These are phyloP conservation scores for Antennarius maculatus DNA, from an alignment of 2,797 vertebrate species.

Conservation along the genomic window DNA sequence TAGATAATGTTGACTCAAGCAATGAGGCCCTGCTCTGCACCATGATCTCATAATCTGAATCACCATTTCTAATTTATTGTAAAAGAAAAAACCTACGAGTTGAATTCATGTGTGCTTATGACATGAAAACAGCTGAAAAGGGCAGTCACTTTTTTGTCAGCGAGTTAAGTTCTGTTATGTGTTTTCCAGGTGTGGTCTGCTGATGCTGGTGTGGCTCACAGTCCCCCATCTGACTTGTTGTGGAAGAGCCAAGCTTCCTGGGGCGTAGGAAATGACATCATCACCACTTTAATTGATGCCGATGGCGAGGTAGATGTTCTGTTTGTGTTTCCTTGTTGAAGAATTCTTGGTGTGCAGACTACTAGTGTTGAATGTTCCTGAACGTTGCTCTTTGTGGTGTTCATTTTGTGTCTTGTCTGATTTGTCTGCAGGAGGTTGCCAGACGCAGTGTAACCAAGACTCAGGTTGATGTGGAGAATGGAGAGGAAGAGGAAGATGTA, in stretches of 20 bases:
- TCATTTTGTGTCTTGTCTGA: neutral
- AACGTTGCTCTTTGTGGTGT: too few relatives aligned
- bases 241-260: constrained; percentile 96
- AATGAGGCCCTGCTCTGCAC: too few relatives aligned
- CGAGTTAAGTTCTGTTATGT: constrained; percentile 1
- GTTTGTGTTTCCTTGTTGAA: too few relatives aligned
- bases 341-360: neutral
- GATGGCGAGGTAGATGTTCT: constrained; percentile 87
- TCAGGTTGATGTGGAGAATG: constrained; percentile 84
- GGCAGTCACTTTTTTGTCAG: too few relatives aligned
- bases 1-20: too few relatives aligned
- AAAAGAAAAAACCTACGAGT: too few relatives aligned
- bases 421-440: constrained; percentile 88
- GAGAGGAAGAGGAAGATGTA: constrained; percentile 90
- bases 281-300: constrained; percentile 85
- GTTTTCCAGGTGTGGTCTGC: constrained; percentile 90
- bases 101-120: too few relatives aligned
- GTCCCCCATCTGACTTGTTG: constrained; percentile 90
- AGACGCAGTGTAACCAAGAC: constrained; percentile 85
- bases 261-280: constrained; percentile 86
- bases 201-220: constrained; percentile 88
- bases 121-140: too few relatives aligned
- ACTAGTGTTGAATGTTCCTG: neutral
- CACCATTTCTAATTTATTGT: too few relatives aligned
- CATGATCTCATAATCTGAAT: too few relatives aligned